A percentile compares a stretch with the other conserved stretches of the same genome.
Evolutionary conservation across 2,888 invertebrate genomes (phyloP).

Genomic region (Deilephila porcellus): DNA sequence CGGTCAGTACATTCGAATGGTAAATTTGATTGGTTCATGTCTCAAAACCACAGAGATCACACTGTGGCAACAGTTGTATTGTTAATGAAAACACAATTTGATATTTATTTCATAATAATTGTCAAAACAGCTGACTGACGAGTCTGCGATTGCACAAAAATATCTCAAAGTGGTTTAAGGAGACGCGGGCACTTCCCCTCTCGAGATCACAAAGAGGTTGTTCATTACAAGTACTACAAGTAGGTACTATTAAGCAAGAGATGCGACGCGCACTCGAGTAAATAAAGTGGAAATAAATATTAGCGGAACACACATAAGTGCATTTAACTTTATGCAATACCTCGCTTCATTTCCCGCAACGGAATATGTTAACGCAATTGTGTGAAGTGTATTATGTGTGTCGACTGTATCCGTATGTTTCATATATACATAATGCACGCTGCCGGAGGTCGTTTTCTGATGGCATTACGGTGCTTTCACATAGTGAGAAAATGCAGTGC

Average conservation of each 20-base stretch:
- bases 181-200: neutral
- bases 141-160: too few relatives aligned
- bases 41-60: too few relatives aligned
- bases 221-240: neutral
- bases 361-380: slow-evolving; percentile 38
- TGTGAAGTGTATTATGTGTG: slow-evolving; percentile 33
- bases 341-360: neutral
- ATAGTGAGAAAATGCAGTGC: slow-evolving; percentile 38
- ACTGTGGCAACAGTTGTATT: too few relatives aligned
- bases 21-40: too few relatives aligned
- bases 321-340: slow-evolving; percentile 1
- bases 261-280: neutral
- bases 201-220: neutral
- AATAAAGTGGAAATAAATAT: slow-evolving; percentile 12
- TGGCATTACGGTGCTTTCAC: slow-evolving; percentile 47
- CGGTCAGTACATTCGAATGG: too few relatives aligned
- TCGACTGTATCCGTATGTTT: slow-evolving; percentile 43
- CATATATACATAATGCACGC: slow-evolving; percentile 53
- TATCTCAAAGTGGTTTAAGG: neutral
- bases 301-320: neutral
- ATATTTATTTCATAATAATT: too few relatives aligned
- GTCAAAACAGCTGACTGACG: too few relatives aligned
- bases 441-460: slow-evolving; percentile 45
- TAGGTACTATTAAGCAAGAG: neutral
- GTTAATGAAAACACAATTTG: too few relatives aligned